A percentile compares a stretch with the other conserved stretches of the same genome.
These are phyloP conservation scores for Pardalotus punctatus DNA, from an alignment of 2,113 vertebrate genomes.

Conservation along the genomic window DNA sequence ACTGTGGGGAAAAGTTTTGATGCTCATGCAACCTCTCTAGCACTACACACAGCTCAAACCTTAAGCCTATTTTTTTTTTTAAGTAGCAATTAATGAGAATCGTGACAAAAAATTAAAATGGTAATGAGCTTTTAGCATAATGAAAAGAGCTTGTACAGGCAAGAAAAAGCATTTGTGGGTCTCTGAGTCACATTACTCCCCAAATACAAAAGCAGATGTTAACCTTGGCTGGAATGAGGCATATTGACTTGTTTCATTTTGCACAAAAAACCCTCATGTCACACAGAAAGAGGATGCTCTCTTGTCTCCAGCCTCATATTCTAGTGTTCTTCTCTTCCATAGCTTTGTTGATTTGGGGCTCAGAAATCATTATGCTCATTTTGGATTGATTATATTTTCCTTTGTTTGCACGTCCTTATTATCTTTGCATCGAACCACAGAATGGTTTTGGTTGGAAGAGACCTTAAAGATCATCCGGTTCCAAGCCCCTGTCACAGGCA, in stretches of 20 bases:
- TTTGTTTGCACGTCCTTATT: not conserved
- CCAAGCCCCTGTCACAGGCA: not conserved
- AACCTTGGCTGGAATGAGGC: not conserved
- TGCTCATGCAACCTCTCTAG: not conserved
- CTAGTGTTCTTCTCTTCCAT: not conserved
- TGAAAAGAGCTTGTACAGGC: not conserved
- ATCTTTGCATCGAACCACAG: not conserved
- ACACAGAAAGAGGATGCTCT: not conserved
- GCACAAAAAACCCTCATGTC: not conserved
- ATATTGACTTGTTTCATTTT: not conserved
- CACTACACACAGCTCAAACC: not conserved
- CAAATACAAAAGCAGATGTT: not conserved
- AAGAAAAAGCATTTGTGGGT: not conserved
- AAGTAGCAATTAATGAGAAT: not conserved
- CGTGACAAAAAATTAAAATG: not conserved
- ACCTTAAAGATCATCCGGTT: not conserved
- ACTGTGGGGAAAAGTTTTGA: not conserved
- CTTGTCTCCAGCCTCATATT: not conserved
- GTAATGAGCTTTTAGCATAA: constrained; percentile 20
- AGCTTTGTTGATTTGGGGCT: not conserved
- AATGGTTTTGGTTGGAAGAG: not conserved
- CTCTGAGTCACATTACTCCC: not conserved
- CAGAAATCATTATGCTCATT: not conserved
- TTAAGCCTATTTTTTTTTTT: not conserved
- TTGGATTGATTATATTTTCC: not conserved